These are phyloP conservation scores for Parotocinclus haroldoi DNA, from an alignment of 2,797 vertebrate genomes.

Conservation along the genomic window DNA sequence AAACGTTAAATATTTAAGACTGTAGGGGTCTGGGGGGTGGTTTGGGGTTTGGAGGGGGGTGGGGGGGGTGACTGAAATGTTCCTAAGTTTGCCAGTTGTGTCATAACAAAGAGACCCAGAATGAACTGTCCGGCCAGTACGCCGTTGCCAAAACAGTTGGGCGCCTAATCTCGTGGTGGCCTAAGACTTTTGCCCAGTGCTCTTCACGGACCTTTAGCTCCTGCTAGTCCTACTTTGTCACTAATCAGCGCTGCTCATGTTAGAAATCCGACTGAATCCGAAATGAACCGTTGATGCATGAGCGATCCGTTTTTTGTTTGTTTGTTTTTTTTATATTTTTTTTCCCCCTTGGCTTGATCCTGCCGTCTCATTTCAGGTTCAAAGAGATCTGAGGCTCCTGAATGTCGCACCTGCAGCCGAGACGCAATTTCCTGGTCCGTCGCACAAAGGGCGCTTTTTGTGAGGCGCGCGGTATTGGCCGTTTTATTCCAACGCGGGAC, in stretches of 20 bases:
- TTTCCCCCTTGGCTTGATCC: slow-evolving; percentile 31
- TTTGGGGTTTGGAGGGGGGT: too few species aligned
- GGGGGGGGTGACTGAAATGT: too few species aligned
- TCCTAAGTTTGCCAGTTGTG: too few species aligned
- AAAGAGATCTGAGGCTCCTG: slow-evolving; percentile 64
- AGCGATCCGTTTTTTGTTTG: slow-evolving; percentile 28
- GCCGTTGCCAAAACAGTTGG: too few species aligned
- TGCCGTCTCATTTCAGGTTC: slow-evolving; percentile 58
- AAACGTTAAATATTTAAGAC: too few species aligned
- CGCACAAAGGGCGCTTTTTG: slow-evolving; percentile 24
- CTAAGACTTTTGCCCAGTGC: too few species aligned
- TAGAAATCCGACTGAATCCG: slow-evolving; percentile 10
- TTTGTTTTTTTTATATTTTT: too few species aligned
- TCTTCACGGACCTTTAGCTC: too few species aligned
- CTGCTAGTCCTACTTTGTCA: slow-evolving; percentile 3
- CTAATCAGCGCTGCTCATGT: not conserved
- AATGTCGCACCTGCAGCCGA: slow-evolving; percentile 42
- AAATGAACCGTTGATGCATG: slow-evolving; percentile 23
- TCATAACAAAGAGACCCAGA: too few species aligned
- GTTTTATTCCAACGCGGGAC: slow-evolving; percentile 28
- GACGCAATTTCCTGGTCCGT: slow-evolving; percentile 24
- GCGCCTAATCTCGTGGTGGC: too few species aligned
- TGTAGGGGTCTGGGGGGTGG: too few species aligned
- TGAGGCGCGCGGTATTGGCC: slow-evolving; percentile 1
- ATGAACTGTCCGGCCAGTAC: too few species aligned